Base-by-base conservation (phyloP, 2,888 invertebrate genomes). In the Lamproptera curius region DNA sequence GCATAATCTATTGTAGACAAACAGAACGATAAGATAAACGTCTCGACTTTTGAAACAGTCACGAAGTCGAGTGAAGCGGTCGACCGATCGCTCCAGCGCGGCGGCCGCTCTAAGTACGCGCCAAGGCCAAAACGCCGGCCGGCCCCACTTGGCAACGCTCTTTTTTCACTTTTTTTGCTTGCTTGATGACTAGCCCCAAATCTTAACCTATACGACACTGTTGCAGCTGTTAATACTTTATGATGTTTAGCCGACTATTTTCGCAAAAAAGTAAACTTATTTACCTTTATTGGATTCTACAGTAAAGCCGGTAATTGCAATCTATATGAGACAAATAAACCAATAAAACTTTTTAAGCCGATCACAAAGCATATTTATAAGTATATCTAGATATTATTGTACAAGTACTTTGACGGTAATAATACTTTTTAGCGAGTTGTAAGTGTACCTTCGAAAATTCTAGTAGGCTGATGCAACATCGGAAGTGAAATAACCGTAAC, bases 121-220 rank as follows among this genome's bases (percentile, higher is more conserved):
- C 65, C 83, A 82, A 84, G 84, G 84, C 80, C 84, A 62, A 57
- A 53, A 37, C 53, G 75, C 85, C 85, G 83, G 84, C 84, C 83
- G 85, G 84, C 77, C 51, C 56, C 50, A 66, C 76, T 57, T 77
- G 65, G 74, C 78, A 81, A 84, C 78, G 57, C 51, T 57, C 59
- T 61, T 43, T 54, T 54, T 47, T 45, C 39, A 50, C 17, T 36
- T 37, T 15, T 15, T 36, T n/a, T 28, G 13, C 39, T n/a, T 52
- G 52, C 50, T 50, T 46, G 37, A 46, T 28, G 33, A 20, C 46
- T 45, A 26, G 16, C 41, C 36, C 34, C 47, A 36, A 16, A 20
- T 26, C 52, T 53, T 50, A 50, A 46, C 40, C 47, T 46, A 48
- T 50, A 35, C 34, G 17, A 15, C 17, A 9, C n/a, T n/a, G n/a